Evolutionary conservation across 2,888 invertebrate species (phyloP), one percentile per base, ranked within the genome.

Genomic region (Therioaphis trifolii): DNA sequence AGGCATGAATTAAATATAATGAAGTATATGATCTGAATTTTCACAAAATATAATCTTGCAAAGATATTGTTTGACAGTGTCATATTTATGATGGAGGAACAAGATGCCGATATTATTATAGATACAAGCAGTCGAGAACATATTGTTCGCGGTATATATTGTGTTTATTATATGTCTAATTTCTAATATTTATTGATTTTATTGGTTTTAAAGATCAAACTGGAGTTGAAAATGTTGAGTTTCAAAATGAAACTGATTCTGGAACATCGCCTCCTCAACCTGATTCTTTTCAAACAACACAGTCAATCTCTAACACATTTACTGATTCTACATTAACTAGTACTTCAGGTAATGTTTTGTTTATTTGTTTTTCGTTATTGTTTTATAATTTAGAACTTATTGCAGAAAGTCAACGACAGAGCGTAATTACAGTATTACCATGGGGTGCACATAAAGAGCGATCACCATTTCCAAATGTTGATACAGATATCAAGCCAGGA

Each of bases 361-460:
- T 35, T 55, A 49, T 18, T 35, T 35, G 40, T 68, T 76, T 18
- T 24, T 11, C n/a, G 46, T 61, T 21, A 24, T 1, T 14, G 27
- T 40, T 27, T 75, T 29, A 40, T 66, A 24, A 29, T 40, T 27
- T n/a, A 2, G 14, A 46, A 4, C 21, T 27, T 29, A 40, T 68
- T 77, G 1, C 61, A 84, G 84, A 72, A 27, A 79, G 71, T 72
- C 84, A 84, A 79, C 43, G 69, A 18, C 78, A 84, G 61, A 84
- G 71, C 63, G 84, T 77, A 15, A 63, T 84, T 35, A 77, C 77
- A n/a, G 79, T 84, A 14, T 61, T 84, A 74, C 96, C 96, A 43
- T 96, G 96, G 96, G 95, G 95, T 69, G 92, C 93, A 7, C 92
- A 93, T 87, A 94, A 94, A 88, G 94, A 94, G 86, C 89, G 92